Evolutionary conservation across 2,888 invertebrate species (phyloP).

Genomic region (Spialia ferax): DNA sequence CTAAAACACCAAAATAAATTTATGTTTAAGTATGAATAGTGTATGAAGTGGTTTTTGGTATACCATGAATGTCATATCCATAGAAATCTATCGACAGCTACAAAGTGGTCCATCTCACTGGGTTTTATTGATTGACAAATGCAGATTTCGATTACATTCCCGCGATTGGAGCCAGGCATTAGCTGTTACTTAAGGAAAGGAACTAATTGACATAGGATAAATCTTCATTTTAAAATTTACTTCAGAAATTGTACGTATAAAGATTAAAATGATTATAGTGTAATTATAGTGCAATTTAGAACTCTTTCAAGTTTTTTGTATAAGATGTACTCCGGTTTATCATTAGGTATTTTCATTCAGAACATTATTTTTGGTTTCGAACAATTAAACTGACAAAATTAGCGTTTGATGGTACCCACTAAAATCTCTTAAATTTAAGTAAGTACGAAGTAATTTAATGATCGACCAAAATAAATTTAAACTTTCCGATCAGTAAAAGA

Average conservation of each 20-base stretch:
- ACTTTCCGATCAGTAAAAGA: slow-evolving; percentile 28
- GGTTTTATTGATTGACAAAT: slow-evolving; percentile 84
- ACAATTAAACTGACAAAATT: neutral
- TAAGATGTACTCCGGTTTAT: no score
- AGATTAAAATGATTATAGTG: slow-evolving; percentile 7
- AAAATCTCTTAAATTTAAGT: neutral
- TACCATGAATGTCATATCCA: slow-evolving; percentile 56
- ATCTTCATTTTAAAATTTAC: slow-evolving; percentile 14
- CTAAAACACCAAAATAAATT: no score
- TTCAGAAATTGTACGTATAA: slow-evolving; percentile 10
- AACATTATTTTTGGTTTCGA: slow-evolving; percentile 4
- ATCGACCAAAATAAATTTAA: slow-evolving; percentile 24
- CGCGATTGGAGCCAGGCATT: slow-evolving; percentile 72
- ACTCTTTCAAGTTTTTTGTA: neutral
- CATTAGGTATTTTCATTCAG: neutral
- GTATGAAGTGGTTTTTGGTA: no score
- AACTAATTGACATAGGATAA: slow-evolving; percentile 35
- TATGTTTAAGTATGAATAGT: no score
- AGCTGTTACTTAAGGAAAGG: slow-evolving; percentile 52
- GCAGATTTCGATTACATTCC: slow-evolving; percentile 78
- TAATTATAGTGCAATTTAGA: neutral
- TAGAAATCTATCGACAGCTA: slow-evolving; percentile 52
- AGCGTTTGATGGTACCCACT: neutral
- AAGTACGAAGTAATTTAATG: slow-evolving; percentile 20
- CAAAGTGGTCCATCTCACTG: slow-evolving; percentile 67